phyloP scores from a whole-genome alignment of 92 coral and sea anemone species.

The Palythoa grandis region DNA sequence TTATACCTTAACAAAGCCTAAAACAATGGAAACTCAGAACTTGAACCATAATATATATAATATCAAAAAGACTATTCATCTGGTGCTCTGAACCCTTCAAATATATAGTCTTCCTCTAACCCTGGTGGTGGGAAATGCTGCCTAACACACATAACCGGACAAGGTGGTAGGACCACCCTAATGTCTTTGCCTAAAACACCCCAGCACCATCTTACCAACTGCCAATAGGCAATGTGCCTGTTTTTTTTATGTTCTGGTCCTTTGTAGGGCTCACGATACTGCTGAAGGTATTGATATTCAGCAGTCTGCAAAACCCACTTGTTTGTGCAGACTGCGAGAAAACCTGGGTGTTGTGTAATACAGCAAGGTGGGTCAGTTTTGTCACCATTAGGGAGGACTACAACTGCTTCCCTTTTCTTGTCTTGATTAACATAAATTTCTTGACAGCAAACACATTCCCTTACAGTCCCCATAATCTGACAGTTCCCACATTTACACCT shows the following conservation, averaged over 20 bases:
- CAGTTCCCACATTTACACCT: slow-evolving; percentile 32
- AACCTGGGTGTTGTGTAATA: slow-evolving; percentile 18
- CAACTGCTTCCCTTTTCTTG: slow-evolving; percentile 31
- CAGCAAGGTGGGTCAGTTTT: neutral
- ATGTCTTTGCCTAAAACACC: slow-evolving; percentile 46
- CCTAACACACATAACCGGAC: slow-evolving; percentile 48
- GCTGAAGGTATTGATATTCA: slow-evolving; percentile 10
- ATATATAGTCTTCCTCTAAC: slow-evolving; percentile 49
- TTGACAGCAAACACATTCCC: slow-evolving; percentile 15
- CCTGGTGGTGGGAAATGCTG: slow-evolving; percentile 48
- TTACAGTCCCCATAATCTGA: slow-evolving; percentile 17
- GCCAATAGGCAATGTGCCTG: slow-evolving; percentile 54
- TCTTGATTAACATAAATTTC: slow-evolving; percentile 1
- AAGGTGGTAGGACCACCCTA: slow-evolving; percentile 48
- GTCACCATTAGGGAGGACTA: slow-evolving; percentile 1
- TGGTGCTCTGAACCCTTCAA: slow-evolving; percentile 43
- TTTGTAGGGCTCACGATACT: slow-evolving; percentile 21
- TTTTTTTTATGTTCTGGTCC: slow-evolving; percentile 24
- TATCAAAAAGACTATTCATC: slow-evolving; percentile 23
- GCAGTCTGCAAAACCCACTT: slow-evolving; percentile 32
- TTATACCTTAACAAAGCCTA: neutral
- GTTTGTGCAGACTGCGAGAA: slow-evolving; percentile 26
- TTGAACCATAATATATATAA: neutral
- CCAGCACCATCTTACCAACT: slow-evolving; percentile 45
- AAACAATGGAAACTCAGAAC: neutral